phyloP scores from a whole-genome alignment of 2,888 invertebrate genomes.

The Ophion ellenae region DNA sequence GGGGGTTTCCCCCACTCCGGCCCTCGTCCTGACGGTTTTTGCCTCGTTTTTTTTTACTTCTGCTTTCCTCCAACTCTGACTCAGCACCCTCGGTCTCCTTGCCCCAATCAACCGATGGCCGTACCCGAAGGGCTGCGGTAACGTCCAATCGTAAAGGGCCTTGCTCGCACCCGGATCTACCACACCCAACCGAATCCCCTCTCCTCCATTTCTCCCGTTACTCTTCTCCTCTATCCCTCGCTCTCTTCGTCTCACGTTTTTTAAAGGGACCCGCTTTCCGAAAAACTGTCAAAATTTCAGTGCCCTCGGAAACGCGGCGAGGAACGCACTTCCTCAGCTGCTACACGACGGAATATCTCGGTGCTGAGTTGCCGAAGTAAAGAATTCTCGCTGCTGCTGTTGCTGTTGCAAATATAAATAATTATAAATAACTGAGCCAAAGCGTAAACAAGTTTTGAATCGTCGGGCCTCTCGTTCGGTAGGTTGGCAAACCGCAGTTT shows the following conservation, averaged over 20 bases:
- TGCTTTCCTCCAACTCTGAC: slow-evolving; percentile 45
- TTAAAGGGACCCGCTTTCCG: slow-evolving; percentile 69
- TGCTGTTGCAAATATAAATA: neutral
- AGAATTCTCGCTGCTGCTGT: neutral
- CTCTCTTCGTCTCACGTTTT: slow-evolving; percentile 4
- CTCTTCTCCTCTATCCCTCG: too few species aligned
- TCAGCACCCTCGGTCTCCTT: slow-evolving; percentile 56
- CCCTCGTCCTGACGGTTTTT: slow-evolving; percentile 58
- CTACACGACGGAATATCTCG: neutral
- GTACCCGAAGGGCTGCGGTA: slow-evolving; percentile 53
- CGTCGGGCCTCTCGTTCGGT: too few species aligned
- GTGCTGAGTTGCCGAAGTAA: neutral
- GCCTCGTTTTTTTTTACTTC: slow-evolving; percentile 51
- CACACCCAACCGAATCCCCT: slow-evolving; percentile 59
- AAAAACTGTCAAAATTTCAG: slow-evolving; percentile 73
- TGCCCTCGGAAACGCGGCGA: slow-evolving; percentile 63
- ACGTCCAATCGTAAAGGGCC: slow-evolving; percentile 68
- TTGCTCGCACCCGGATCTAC: neutral
- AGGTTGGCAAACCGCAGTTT: too few species aligned
- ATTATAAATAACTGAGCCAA: too few species aligned
- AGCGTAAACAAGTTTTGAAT: too few species aligned
- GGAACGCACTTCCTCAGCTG: slow-evolving; percentile 25
- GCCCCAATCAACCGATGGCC: slow-evolving; percentile 60
- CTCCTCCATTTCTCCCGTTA: slow-evolving; percentile 16
- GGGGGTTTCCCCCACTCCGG: slow-evolving; percentile 67